Percentiles rank a stretch among this genome's conserved stretches.
Conservation (phyloP, 2,888 invertebrate species). For the Frankliniella intonsa region DNA sequence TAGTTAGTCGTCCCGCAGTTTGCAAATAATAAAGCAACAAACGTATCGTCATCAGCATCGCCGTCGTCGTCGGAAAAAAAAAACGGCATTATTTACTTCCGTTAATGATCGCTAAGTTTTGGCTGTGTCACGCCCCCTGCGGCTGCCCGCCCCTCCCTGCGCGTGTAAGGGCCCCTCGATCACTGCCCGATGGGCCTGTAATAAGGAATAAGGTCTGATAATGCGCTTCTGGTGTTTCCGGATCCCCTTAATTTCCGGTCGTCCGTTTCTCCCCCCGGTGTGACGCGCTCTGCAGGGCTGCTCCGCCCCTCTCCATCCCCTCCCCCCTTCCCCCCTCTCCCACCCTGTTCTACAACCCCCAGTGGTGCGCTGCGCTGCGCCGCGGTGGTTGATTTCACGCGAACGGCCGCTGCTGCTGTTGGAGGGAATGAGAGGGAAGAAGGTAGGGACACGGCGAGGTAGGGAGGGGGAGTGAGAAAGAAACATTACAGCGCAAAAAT, state of each 20-base stretch:
- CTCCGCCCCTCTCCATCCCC: no score
- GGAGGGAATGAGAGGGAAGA: no score
- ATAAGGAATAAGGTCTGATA: not conserved
- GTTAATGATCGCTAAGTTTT: not conserved
- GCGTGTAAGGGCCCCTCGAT: not conserved
- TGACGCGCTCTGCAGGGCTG: no score
- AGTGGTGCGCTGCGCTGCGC: no score
- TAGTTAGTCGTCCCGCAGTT: not conserved
- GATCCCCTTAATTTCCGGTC: slow-evolving; percentile 10
- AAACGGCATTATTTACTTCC: not conserved
- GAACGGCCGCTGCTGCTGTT: no score
- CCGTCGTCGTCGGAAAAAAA: not conserved
- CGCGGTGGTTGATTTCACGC: no score
- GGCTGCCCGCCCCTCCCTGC: not conserved
- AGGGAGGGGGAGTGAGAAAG: no score
- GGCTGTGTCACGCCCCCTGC: not conserved
- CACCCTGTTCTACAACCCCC: no score
- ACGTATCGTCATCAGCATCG: not conserved
- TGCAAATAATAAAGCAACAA: not conserved
- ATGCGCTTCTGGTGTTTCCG: slow-evolving; percentile 6
- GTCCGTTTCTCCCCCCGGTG: not conserved
- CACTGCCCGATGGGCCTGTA: not conserved
- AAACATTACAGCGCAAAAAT: no score
- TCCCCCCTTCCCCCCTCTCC: no score
- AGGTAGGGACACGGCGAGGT: no score